A percentile compares a stretch with the other conserved stretches of the same genome.
Conservation (phyloP, 2,888 invertebrate species). For the Ornithoptera priamus region DNA sequence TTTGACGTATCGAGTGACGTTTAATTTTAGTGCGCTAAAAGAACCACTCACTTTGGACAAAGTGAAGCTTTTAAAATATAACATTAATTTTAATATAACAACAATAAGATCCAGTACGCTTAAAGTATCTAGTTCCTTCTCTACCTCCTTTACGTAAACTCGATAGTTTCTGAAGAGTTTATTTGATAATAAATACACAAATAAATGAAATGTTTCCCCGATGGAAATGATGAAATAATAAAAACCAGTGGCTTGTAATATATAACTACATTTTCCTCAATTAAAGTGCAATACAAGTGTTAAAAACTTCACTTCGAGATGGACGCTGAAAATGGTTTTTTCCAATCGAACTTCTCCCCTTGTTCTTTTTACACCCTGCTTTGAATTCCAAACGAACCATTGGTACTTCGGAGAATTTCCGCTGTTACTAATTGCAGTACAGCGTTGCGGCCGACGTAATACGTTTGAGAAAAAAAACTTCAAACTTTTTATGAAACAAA, state of each 20-base stretch:
- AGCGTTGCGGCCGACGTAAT: slow-evolving; percentile 8
- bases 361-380: slow-evolving; percentile 53
- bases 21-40: slow-evolving; percentile 69
- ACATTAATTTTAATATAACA: background rate
- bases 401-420: slow-evolving; percentile 29
- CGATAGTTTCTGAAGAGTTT: background rate
- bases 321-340: slow-evolving; percentile 55
- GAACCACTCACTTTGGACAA: slow-evolving; percentile 51
- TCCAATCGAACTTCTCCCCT: slow-evolving; percentile 48
- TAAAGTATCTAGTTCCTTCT: background rate
- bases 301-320: slow-evolving; percentile 46
- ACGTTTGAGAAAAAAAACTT: background rate
- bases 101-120: background rate
- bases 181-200: background rate
- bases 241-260: slow-evolving; percentile 7
- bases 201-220: background rate
- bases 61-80: slow-evolving; percentile 28
- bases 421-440: slow-evolving; percentile 19
- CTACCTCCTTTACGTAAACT: background rate
- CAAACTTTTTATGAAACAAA: background rate
- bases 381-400: slow-evolving; percentile 53
- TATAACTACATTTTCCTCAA: slow-evolving; percentile 40
- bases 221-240: background rate
- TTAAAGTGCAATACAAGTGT: slow-evolving; percentile 55
- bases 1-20: slow-evolving; percentile 69